phyloP scores from a whole-genome alignment of 2,888 invertebrate genomes.

The Lasius platythorax region DNA sequence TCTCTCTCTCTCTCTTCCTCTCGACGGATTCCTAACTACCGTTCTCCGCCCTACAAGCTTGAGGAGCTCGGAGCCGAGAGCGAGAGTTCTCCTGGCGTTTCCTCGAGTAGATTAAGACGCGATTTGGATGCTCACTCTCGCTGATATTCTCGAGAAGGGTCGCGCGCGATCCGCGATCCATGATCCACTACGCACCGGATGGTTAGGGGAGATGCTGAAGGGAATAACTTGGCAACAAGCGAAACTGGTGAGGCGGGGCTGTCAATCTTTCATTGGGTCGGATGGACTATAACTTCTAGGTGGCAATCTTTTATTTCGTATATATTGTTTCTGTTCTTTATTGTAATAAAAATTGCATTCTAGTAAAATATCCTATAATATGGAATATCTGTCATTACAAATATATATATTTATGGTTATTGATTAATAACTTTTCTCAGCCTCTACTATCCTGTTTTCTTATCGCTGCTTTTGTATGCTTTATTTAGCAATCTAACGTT shows the following conservation, averaged over 20 bases:
- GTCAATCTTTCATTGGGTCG: background rate
- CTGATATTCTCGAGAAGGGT: conserved; percentile 31
- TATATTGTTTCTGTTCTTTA: background rate
- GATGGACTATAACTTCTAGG: background rate
- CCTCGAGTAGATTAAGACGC: conserved; percentile 74
- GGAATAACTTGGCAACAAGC: conserved; percentile 18
- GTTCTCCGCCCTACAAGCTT: background rate
- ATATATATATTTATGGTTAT: background rate
- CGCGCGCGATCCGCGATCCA: conserved; percentile 28
- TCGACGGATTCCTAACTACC: conserved; percentile 45
- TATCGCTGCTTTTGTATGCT: background rate
- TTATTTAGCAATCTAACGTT: background rate
- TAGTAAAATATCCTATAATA: background rate
- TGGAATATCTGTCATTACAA: background rate
- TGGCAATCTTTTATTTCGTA: background rate
- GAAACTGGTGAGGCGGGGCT: conserved; percentile 17
- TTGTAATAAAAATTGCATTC: background rate
- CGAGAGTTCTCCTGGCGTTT: conserved; percentile 54
- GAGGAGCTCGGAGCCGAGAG: conserved; percentile 49
- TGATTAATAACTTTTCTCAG: conserved; percentile 4
- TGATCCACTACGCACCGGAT: conserved; percentile 8
- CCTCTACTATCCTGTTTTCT: background rate
- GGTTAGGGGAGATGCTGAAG: background rate
- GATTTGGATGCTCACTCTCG: conserved; percentile 68
- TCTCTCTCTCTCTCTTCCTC: conserved; percentile 56